phyloP scores from a whole-genome alignment of 2,113 vertebrate genomes.

The Atlantisia rogersi region DNA sequence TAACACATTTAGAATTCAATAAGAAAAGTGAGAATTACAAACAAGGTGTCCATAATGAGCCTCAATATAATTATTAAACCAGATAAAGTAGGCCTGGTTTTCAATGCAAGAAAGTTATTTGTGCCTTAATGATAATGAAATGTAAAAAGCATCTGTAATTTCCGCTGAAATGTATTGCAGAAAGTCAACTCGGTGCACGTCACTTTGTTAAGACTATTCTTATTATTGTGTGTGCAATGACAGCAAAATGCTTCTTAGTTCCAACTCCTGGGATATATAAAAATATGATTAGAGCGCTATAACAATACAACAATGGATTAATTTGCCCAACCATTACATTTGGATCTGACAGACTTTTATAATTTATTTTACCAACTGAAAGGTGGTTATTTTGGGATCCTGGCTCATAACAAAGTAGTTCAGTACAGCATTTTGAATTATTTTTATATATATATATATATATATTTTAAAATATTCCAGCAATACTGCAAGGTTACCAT shows the following conservation, averaged over 20 bases:
- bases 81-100: slow-evolving; percentile 59
- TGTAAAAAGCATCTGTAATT: slow-evolving; percentile 73
- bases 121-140: slow-evolving; percentile 70
- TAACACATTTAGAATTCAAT: slow-evolving; percentile 56
- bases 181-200: slow-evolving; percentile 69
- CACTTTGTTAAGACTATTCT: slow-evolving; percentile 75
- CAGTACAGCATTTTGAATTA: background rate
- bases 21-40: slow-evolving; percentile 60
- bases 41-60: slow-evolving; percentile 66
- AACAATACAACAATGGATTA: slow-evolving; percentile 73
- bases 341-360: slow-evolving; percentile 57
- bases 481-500: background rate
- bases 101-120: slow-evolving; percentile 63
- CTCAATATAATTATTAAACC: slow-evolving; percentile 68
- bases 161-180: slow-evolving; percentile 61
- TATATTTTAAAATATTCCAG: background rate
- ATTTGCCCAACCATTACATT: slow-evolving; percentile 62
- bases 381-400: slow-evolving; percentile 59
- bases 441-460: too few relatives aligned
- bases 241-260: slow-evolving; percentile 72
- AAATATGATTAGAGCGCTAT: slow-evolving; percentile 71
- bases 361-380: slow-evolving; percentile 67
- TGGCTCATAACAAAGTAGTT: slow-evolving; percentile 29
- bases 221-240: slow-evolving; percentile 72
- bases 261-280: slow-evolving; percentile 68